A percentile compares a stretch with the other conserved stretches of the same genome.
phyloP scores from a whole-genome alignment of 2,888 invertebrate genomes.

The Cremastinae sp. region DNA sequence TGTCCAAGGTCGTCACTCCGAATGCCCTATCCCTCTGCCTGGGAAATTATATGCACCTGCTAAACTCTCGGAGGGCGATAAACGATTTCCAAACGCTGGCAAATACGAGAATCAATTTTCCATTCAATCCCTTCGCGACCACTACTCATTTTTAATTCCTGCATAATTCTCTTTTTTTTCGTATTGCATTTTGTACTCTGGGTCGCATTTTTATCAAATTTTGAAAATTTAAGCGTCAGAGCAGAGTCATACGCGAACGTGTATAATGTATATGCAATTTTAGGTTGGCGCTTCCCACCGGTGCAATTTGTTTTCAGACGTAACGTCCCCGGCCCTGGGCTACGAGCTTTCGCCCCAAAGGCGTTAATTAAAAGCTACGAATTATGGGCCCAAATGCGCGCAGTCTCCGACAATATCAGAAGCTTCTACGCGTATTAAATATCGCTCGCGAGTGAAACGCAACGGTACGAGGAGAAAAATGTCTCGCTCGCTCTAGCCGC shows the following conservation, averaged over 20 bases:
- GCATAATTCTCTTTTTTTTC: too few relatives aligned
- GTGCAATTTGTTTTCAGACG: conserved; percentile 28
- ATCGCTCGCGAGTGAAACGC: background rate
- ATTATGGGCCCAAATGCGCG: conserved; percentile 37
- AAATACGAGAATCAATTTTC: too few relatives aligned
- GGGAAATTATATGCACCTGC: conserved; percentile 3
- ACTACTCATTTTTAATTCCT: too few relatives aligned
- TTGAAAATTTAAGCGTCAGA: background rate
- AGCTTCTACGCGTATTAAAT: conserved; percentile 1
- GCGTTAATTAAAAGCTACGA: conserved; percentile 54
- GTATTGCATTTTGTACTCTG: too few relatives aligned
- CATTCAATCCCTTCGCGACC: too few relatives aligned
- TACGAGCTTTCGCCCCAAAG: conserved; percentile 35
- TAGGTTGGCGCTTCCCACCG: conserved; percentile 27
- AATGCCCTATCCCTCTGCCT: background rate
- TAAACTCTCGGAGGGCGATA: background rate
- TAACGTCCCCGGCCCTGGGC: conserved; percentile 13
- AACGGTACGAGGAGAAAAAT: conserved; percentile 5
- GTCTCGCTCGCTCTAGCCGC: background rate
- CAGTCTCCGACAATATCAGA: conserved; percentile 26
- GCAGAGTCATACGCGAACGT: background rate
- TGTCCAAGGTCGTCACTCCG: background rate
- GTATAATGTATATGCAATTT: background rate
- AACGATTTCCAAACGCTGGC: background rate
- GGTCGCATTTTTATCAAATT: background rate